Percentiles rank a stretch among this genome's conserved stretches.
Conservation (phyloP, 1,140 invertebrate genomes). For the Leptestheria dahalacensis region DNA sequence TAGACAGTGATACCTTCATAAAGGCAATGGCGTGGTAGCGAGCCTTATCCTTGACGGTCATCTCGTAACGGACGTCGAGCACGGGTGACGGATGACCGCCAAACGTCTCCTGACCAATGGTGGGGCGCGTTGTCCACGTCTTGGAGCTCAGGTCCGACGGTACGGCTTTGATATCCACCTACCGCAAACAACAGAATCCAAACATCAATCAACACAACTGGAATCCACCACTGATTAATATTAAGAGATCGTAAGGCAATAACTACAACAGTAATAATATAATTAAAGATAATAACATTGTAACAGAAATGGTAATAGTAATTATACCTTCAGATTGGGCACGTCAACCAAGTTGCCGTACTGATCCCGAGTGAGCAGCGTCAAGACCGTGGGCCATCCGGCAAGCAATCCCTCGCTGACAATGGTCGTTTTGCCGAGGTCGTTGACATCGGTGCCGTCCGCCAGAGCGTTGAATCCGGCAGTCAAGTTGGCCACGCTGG, state of each 20-base stretch:
- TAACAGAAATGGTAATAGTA: slow-evolving; percentile 1
- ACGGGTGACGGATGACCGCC: slow-evolving; percentile 72
- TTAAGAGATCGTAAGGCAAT: neutral
- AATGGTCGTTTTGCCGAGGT: neutral
- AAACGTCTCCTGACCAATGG: neutral
- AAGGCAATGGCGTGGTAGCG: slow-evolving; percentile 85
- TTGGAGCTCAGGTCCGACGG: slow-evolving; percentile 46
- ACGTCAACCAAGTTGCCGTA: slow-evolving; percentile 75
- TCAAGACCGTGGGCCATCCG: slow-evolving; percentile 63
- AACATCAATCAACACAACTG: slow-evolving; percentile 3
- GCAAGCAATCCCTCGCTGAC: slow-evolving; percentile 46
- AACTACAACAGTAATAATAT: slow-evolving; percentile 14
- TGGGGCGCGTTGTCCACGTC: slow-evolving; percentile 36
- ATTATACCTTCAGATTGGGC: slow-evolving; percentile 59
- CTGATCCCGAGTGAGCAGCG: slow-evolving; percentile 77
- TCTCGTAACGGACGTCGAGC: slow-evolving; percentile 66
- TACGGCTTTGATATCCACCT: slow-evolving; percentile 53
- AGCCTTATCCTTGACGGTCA: slow-evolving; percentile 78
- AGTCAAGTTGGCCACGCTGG: neutral
- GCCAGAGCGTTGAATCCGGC: neutral
- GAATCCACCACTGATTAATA: neutral
- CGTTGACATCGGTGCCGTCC: neutral
- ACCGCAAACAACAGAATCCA: neutral
- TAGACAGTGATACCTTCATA: slow-evolving; percentile 48
- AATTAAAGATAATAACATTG: neutral